Evolutionary conservation across 1,140 invertebrate species (phyloP), one percentile per base, ranked within the genome.

Genomic region (Aradophagus sp.): DNA sequence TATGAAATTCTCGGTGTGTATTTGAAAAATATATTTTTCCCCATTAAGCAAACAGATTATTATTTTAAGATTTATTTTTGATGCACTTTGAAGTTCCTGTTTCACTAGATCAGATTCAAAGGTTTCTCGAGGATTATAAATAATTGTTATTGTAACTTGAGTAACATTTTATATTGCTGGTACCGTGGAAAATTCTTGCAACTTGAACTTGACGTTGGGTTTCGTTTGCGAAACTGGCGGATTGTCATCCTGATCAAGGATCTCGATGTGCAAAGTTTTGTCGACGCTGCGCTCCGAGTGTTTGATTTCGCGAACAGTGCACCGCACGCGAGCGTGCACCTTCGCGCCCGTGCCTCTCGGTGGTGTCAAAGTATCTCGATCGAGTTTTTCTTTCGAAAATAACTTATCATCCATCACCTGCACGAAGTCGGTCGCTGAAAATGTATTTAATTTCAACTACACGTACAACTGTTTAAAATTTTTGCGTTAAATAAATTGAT

Each of bases 201-300:
- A 59, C 1, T 38, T 62, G 35, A 84, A 79, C 16, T 78, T 74
- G 3, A 76, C 47, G 20, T 59, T 78, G 1, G 39, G 66, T 32
- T 73, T 72, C 2, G 58, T 75, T 32, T 86, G 84, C 6, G 73
- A 71, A 0, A 76, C 44, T 0, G 86, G 86, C 3, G 84, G 81
- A 78, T 86, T 87, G 45, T 87, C 86, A 47, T 87, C 81, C 17
- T 85, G 65, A 62, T 87, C 86, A 19, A 86, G 45, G 11, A 86
- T 52, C 8, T 80, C 77, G 6, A 86, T 45, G 5, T 20, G 11
- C 11, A 86, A 16, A 0, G 73, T 71, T 23, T 73, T 71, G 16
- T 78, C 74, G 8, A 75, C 59, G 0, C 61, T 74, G 36, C 79
- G 56, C 29, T 80, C 74, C 5, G 31, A 36, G 7, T 75, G 74